Conservation (phyloP, 2,888 invertebrate genomes). For the Netelia melanura region DNA sequence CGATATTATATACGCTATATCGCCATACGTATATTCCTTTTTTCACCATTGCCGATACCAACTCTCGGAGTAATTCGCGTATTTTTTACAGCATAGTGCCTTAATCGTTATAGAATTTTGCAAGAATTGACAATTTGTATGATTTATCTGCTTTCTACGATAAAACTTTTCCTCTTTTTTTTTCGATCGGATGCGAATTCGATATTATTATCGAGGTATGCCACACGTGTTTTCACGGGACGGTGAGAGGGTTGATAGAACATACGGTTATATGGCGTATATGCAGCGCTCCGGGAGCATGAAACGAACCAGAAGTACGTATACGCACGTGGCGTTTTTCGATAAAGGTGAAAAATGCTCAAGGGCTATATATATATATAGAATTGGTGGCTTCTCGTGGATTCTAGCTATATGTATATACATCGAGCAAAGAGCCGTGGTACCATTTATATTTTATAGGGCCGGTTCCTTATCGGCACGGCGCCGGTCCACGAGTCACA, state of each 20-base stretch:
- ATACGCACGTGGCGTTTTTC: constrained; percentile 65
- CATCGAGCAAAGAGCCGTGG: constrained; percentile 73
- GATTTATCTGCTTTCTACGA: not conserved
- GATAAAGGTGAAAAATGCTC: constrained; percentile 81
- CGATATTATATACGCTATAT: constrained; percentile 78
- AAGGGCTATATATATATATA: constrained; percentile 13
- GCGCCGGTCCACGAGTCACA: constrained; percentile 82
- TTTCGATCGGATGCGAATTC: not conserved
- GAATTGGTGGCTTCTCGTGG: constrained; percentile 20
- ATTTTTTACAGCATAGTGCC: not conserved
- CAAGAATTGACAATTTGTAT: not conserved
- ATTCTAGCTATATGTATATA: constrained; percentile 27
- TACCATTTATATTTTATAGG: constrained; percentile 79
- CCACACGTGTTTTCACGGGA: not conserved
- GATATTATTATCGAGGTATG: constrained; percentile 21
- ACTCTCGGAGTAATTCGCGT: not conserved
- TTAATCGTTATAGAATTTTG: not conserved
- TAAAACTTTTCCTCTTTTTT: not conserved
- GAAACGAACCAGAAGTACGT: constrained; percentile 27
- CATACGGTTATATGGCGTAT: not conserved
- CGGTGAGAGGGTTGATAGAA: not conserved
- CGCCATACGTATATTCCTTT: constrained; percentile 62
- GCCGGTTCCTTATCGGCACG: constrained; percentile 79
- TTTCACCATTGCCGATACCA: not conserved
- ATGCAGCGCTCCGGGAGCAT: constrained; percentile 14